phyloP scores from a whole-genome alignment of 2,888 invertebrate genomes.

The Masnerella sp. region DNA sequence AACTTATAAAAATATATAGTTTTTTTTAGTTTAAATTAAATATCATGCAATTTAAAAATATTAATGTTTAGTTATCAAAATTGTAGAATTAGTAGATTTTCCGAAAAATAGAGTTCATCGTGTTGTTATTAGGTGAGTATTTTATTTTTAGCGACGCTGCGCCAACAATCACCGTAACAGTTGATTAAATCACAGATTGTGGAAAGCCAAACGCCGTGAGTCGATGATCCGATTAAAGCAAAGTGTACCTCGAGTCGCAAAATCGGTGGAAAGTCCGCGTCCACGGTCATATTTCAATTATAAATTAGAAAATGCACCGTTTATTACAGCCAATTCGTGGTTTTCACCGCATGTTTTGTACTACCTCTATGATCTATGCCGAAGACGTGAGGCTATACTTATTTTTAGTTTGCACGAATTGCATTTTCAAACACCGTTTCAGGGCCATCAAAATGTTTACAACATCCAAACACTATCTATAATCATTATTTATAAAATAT shows the following conservation, averaged over 20 bases:
- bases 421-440: conserved; percentile 39
- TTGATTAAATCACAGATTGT: conserved; percentile 31
- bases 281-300: conserved; percentile 71
- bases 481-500: too few species aligned
- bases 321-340: conserved; percentile 66
- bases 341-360: conserved; percentile 64
- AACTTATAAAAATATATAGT: too few species aligned
- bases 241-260: conserved; percentile 68
- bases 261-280: conserved; percentile 70
- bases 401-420: conserved; percentile 63
- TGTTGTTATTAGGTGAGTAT: conserved; percentile 6
- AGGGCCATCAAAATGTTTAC: conserved; percentile 61
- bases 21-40: too few species aligned
- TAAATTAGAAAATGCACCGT: conserved; percentile 66
- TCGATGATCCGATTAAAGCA: conserved; percentile 17
- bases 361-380: conserved; percentile 65
- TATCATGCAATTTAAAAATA: too few species aligned
- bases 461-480: conserved; percentile 26
- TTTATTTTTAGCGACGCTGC: conserved; percentile 39
- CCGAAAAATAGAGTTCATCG: neutral
- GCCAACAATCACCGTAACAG: conserved; percentile 27
- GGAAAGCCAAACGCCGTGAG: conserved; percentile 20
- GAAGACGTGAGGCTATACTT: conserved; percentile 68
- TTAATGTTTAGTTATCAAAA: too few species aligned
- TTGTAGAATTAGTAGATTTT: too few species aligned